phyloP scores from a whole-genome alignment of 2,797 vertebrate genomes.

The Aselliscus stoliczkanus region DNA sequence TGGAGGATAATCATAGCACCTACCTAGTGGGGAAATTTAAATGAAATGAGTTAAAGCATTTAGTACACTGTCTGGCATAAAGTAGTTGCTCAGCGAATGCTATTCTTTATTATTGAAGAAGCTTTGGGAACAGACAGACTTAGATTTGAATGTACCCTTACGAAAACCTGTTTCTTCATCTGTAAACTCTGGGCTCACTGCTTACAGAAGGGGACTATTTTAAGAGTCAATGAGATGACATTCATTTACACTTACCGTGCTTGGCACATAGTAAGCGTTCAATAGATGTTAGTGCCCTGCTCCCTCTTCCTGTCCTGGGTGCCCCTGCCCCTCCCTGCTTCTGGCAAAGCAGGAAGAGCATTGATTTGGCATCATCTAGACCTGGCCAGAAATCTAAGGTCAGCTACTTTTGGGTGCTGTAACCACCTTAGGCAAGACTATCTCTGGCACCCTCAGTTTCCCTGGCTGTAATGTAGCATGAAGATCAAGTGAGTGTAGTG shows the following conservation, averaged over 20 bases:
- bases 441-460: neutral
- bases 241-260: neutral
- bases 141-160: slow-evolving; percentile 3
- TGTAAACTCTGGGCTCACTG: neutral
- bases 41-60: neutral
- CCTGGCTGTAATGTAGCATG: neutral
- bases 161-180: neutral
- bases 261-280: neutral
- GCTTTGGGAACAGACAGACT: neutral
- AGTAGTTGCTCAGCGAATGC: neutral
- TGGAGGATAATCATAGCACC: neutral
- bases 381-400: neutral
- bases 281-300: neutral
- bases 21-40: neutral
- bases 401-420: neutral
- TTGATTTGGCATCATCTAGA: neutral
- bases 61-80: neutral
- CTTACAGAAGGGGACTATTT: neutral
- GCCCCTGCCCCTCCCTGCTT: neutral
- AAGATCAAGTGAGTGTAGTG: neutral
- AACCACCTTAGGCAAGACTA: neutral
- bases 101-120: neutral
- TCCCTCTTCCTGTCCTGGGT: neutral
- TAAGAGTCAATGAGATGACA: neutral
- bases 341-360: neutral